phyloP scores from a whole-genome alignment of 2,113 vertebrate species.

The Taurulus bubalis region DNA sequence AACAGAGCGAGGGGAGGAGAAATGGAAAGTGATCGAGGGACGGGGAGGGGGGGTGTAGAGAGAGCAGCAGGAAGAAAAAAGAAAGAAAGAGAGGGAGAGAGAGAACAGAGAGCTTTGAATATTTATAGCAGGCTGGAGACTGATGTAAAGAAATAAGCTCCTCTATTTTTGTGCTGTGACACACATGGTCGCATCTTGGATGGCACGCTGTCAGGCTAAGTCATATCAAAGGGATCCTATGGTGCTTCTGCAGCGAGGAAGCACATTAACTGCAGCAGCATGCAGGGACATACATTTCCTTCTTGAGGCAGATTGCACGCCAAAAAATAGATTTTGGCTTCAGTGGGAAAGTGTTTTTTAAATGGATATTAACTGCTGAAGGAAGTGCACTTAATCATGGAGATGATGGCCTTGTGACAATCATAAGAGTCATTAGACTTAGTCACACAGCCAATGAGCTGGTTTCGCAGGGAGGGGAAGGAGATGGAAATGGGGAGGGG shows the following conservation, averaged over 20 bases:
- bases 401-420: conserved; percentile 41
- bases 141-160: conserved; percentile 74
- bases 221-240: conserved; percentile 58
- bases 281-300: conserved; percentile 2
- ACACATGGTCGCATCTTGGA: conserved; percentile 59
- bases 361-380: conserved; percentile 1
- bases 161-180: conserved; percentile 68
- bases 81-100: conserved; percentile 10
- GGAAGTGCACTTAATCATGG: conserved; percentile 28
- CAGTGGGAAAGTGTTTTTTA: conserved; percentile 9
- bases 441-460: conserved; percentile 27
- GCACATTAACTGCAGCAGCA: conserved; percentile 2
- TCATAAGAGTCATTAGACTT: conserved; percentile 32
- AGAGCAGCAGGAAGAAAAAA: conserved; percentile 23
- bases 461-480: conserved; percentile 10
- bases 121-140: conserved; percentile 76
- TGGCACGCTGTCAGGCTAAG: conserved; percentile 65
- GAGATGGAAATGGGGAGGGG: neutral
- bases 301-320: conserved; percentile 20
- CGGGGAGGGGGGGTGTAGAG: conserved; percentile 3
- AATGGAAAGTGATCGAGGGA: neutral
- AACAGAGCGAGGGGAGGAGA: conserved; percentile 11
- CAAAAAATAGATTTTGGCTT: neutral
- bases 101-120: conserved; percentile 64
- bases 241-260: conserved; percentile 39